Evolutionary conservation across 2,113 vertebrate genomes (phyloP), one percentile per base, ranked within the genome.

Genomic region (Oostethus manadensis): DNA sequence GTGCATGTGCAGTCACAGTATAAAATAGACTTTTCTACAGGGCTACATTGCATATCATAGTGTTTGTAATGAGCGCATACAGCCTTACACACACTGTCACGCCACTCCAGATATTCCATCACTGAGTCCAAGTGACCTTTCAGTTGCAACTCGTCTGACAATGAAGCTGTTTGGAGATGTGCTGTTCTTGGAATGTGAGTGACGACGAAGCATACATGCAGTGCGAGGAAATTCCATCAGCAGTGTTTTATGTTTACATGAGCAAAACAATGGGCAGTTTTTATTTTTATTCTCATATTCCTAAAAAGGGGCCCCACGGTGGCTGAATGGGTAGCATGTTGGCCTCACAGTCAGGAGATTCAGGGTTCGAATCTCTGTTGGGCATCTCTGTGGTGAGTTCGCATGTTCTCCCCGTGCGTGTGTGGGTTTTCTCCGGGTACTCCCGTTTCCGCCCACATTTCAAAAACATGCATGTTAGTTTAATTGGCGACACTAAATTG

Each of bases 191-290:
- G 50, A 69, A 60, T 17, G n/a, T 6, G 42, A 53, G 20, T 65
- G 69, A 70, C 68, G 74, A 62, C 75, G 74, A 77, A 76, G 64
- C 67, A 77, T 50, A 74, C 67, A 76, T 43, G 66, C 66, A 33
- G 29, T 33, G 7, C 7, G 56, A 74, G 65, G 70, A 66, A 78
- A 74, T 51, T 74, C 66, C 66, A 67, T 61, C 71, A 23, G 63
- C 73, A 72, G 71, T 26, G 23, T 33, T 33, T 33, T 33, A 33
- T 33, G 5, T 33, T 33, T 33, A 33, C 5, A 33, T 4, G 29
- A 33, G 29, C 5, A 33, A 33, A 4, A 5, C 2, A 33, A 7
- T 26, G 5, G 23, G 23, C 23, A 26, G 23, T 3, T 3, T 26
- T 26, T 26, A 5, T 26, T 26, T 26, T 8, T 33, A 33, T 33